Conservation (phyloP, 1,140 invertebrate species). For the Argopecten irradians region DNA sequence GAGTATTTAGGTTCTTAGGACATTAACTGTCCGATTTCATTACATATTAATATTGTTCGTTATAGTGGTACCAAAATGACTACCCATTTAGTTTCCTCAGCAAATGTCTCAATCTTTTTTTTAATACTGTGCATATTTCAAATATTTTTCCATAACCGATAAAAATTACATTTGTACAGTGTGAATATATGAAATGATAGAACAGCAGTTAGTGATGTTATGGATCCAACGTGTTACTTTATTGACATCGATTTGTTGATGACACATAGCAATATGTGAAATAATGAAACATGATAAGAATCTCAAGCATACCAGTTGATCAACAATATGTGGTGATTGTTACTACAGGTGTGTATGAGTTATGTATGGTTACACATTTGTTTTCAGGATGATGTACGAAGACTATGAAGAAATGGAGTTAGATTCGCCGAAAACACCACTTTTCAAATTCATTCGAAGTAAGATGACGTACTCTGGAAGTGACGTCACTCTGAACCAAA, state of each 20-base stretch:
- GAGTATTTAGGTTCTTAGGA: too few species aligned
- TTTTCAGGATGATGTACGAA: neutral
- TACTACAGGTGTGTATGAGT: neutral
- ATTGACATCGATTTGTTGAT: neutral
- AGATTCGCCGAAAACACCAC: slow-evolving; percentile 32
- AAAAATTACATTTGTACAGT: too few species aligned
- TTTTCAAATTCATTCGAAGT: slow-evolving; percentile 2
- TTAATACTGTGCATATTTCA: too few species aligned
- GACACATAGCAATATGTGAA: neutral
- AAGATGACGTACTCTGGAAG: slow-evolving; percentile 40
- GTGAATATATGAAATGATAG: too few species aligned
- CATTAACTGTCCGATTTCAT: too few species aligned
- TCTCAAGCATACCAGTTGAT: neutral
- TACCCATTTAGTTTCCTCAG: too few species aligned
- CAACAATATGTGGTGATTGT: neutral
- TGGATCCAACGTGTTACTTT: neutral
- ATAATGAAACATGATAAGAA: neutral
- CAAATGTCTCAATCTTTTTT: too few species aligned
- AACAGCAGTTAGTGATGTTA: too few species aligned
- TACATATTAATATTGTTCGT: too few species aligned
- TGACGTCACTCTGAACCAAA: neutral
- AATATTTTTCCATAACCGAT: too few species aligned
- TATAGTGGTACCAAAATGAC: too few species aligned
- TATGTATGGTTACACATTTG: neutral
- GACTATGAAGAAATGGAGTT: slow-evolving; percentile 21